Percentiles rank a stretch among this genome's conserved stretches.
These are phyloP conservation scores for Spermophilus dauricus DNA, from an alignment of 2,113 vertebrate species.

Conservation along the genomic window DNA sequence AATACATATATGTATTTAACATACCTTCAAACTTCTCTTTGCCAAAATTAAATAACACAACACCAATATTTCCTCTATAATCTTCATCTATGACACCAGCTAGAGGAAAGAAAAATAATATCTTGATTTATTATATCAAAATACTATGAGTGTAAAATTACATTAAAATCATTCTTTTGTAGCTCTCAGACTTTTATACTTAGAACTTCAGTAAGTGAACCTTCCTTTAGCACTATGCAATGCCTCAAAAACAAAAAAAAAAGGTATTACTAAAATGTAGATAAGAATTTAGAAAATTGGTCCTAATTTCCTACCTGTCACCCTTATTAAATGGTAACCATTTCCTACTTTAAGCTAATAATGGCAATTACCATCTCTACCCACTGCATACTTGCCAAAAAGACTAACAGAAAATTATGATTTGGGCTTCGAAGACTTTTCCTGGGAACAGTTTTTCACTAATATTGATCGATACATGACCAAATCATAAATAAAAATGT, in stretches of 20 bases:
- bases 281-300: not conserved
- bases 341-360: not conserved
- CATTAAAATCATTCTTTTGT: not conserved
- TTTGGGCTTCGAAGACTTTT: slow-evolving; percentile 28
- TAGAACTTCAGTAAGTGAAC: not conserved
- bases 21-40: slow-evolving; percentile 95
- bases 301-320: not conserved
- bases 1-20: slow-evolving; percentile 12
- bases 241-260: slow-evolving; percentile 22
- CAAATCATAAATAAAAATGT: slow-evolving; percentile 46
- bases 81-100: slow-evolving; percentile 99
- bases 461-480: not conserved
- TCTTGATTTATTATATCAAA: not conserved
- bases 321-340: not conserved
- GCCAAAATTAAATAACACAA: slow-evolving; percentile 97
- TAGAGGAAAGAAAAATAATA: slow-evolving; percentile 76
- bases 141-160: not conserved
- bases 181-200: not conserved
- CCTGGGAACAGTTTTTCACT: not conserved
- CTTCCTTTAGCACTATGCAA: not conserved
- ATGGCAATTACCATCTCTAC: not conserved
- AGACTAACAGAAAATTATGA: slow-evolving; percentile 16
- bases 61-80: slow-evolving; percentile 97
- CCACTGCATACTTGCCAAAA: not conserved
- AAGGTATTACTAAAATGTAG: slow-evolving; percentile 17